These are phyloP conservation scores for Anthopleura xanthogrammica DNA, from an alignment of 92 coral and sea anemone species.

Conservation along the genomic window DNA sequence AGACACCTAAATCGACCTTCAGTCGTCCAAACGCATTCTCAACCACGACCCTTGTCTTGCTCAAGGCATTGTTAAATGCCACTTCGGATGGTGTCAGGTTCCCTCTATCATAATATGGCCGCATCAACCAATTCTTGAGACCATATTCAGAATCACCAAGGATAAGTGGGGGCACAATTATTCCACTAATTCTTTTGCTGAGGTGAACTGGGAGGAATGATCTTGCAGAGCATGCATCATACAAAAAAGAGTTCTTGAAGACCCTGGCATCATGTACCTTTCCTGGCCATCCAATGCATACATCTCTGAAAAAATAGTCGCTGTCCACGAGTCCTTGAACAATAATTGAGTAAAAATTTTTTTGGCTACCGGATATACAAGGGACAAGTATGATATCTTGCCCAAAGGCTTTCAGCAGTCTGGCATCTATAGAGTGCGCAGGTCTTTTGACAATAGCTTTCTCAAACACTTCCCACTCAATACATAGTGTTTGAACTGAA, in stretches of 20 bases:
- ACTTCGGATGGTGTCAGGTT: conserved; percentile 46
- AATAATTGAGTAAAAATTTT: conserved; percentile 35
- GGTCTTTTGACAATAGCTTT: too few species aligned
- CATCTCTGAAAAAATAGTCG: conserved; percentile 37
- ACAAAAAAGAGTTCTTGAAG: conserved; percentile 50
- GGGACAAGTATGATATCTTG: too few species aligned
- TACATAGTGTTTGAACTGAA: too few species aligned
- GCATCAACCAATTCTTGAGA: conserved; percentile 55
- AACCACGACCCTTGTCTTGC: conserved; percentile 54
- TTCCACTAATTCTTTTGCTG: conserved; percentile 40
- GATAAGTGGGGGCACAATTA: conserved; percentile 52
- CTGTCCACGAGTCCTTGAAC: conserved; percentile 47
- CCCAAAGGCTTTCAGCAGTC: too few species aligned
- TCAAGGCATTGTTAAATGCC: conserved; percentile 43
- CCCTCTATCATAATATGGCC: conserved; percentile 43
- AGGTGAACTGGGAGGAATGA: conserved; percentile 39
- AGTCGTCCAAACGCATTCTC: conserved; percentile 49
- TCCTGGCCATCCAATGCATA: conserved; percentile 55
- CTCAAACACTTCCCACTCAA: too few species aligned
- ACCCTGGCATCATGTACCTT: conserved; percentile 50
- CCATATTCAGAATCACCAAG: conserved; percentile 57
- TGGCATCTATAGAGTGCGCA: too few species aligned
- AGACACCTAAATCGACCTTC: conserved; percentile 46
- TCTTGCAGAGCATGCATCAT: conserved; percentile 44
- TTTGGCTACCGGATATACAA: too few species aligned